These are phyloP conservation scores for Alexandromys fortis DNA, from an alignment of 2,113 vertebrate genomes.

Conservation along the genomic window DNA sequence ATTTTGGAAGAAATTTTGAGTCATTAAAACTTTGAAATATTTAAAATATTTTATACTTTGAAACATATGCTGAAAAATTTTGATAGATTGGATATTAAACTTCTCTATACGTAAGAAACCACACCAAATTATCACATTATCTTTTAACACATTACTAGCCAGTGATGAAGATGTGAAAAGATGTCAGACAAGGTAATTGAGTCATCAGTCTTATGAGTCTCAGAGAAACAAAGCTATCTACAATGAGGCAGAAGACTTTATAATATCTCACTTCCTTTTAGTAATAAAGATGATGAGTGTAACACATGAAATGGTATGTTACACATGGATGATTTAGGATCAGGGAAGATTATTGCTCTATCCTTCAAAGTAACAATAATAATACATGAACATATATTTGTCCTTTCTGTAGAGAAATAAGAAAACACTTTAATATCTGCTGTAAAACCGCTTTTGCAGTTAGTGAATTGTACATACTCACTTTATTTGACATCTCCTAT, in stretches of 20 bases:
- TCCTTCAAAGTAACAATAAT: neutral
- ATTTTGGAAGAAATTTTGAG: constrained; percentile 3
- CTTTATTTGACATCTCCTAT: neutral
- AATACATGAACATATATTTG: neutral
- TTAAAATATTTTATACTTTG: neutral
- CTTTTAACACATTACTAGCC: neutral
- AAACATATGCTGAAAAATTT: neutral
- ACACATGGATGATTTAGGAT: neutral
- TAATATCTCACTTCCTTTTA: neutral
- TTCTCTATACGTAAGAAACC: neutral
- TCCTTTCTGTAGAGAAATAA: neutral
- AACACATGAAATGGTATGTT: neutral
- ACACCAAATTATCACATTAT: neutral
- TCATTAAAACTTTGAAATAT: neutral
- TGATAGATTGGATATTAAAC: neutral
- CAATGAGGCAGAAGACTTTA: neutral
- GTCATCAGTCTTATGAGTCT: neutral
- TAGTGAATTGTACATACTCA: neutral
- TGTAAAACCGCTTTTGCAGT: neutral
- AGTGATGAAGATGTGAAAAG: neutral
- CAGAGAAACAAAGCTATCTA: neutral
- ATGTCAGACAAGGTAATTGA: neutral
- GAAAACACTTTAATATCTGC: neutral
- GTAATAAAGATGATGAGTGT: neutral
- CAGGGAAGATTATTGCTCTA: neutral